Evolutionary conservation across 2,797 vertebrate genomes (phyloP), one percentile per base, ranked within the genome.

Genomic region (Leptatherina wallacei): DNA sequence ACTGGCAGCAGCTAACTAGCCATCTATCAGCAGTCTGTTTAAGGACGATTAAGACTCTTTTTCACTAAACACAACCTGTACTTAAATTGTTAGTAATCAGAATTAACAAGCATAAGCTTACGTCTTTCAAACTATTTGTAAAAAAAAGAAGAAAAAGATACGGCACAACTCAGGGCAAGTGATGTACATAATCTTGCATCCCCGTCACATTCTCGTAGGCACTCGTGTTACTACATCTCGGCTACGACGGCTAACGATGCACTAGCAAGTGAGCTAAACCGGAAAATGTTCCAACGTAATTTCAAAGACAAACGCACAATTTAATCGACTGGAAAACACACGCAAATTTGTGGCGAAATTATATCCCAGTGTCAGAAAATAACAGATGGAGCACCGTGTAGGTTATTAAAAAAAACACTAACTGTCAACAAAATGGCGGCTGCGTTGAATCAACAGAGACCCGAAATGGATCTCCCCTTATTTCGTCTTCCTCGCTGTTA

Each of bases 381-480:
- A 88, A 78, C 69, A 84, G 79, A 87, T 71, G 90, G 89, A 81
- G 87, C 87, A 80, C 88, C 78, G 85, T 86, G 85, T 87, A 89
- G 91, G 90, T 93, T 95, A 93, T 93, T 91, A 92, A 93, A 93
- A 86, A 93, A 93, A 93, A 92, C 90, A 94, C 92, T 85, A 94
- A 94, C 93, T 95, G 94, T 95, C 94, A 95, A 95, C 95, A 95
- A 95, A 95, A 95, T 95, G 95, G 95, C 95, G 95, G 94, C 94
- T 92, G 93, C 91, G 94, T 93, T 94, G 94, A 95, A 95, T 95
- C 94, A 95, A 95, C 94, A 95, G 89, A 95, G 91, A 92, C 90
- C 92, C 92, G 95, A 95, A 95, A 95, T 95, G 94, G 94, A 94
- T 94, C 93, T 89, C 87, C 87, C 74, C 88, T 78, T 92, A 89